Conservation (phyloP, 2,113 vertebrate species). For the Suricata suricatta region DNA sequence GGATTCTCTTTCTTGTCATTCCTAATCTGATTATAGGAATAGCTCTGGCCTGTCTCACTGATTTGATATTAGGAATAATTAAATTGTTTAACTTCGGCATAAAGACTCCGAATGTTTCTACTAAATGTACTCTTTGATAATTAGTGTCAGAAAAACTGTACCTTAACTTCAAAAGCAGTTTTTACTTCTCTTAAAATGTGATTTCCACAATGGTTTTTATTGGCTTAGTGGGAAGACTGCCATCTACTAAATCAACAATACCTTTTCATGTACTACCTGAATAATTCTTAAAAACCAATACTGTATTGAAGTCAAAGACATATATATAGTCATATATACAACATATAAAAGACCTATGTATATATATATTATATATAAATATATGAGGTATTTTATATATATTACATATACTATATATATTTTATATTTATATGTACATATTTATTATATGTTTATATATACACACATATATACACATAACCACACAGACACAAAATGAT, state of each 20-base stretch:
- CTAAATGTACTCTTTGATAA: not conserved
- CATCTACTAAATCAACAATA: conserved; percentile 51
- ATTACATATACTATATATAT: not conserved
- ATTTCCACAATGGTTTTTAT: conserved; percentile 15
- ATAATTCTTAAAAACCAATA: not conserved
- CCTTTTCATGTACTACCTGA: not conserved
- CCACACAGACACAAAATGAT: not conserved
- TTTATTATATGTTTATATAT: not conserved
- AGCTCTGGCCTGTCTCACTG: not conserved
- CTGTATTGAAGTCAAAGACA: not conserved
- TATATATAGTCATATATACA: not conserved
- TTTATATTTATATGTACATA: not conserved
- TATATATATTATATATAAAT: not conserved
- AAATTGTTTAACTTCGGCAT: not conserved
- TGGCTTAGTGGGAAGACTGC: conserved; percentile 61
- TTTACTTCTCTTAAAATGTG: conserved; percentile 23
- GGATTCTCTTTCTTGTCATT: not conserved
- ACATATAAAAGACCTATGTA: too few species aligned
- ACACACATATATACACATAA: not conserved
- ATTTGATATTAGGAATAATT: not conserved
- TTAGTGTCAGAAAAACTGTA: not conserved
- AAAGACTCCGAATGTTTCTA: not conserved
- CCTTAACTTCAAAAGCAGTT: not conserved
- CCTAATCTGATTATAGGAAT: not conserved
- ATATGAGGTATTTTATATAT: not conserved